Base-by-base conservation (phyloP, 2,888 invertebrate genomes). In the Antitype chi region DNA sequence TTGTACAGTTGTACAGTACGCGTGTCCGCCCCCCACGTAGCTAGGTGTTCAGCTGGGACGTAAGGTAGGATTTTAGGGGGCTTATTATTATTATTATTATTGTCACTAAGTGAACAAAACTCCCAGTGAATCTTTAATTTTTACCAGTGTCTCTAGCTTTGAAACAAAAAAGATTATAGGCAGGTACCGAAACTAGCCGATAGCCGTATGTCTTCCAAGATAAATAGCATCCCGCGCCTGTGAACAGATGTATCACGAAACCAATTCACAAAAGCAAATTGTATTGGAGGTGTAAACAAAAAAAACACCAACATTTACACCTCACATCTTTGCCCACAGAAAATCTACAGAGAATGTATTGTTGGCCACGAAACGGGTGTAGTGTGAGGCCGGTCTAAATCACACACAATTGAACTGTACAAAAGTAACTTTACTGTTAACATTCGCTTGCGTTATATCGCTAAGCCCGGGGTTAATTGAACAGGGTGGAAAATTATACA, bases 401-500 rank as follows among this genome's bases (percentile, higher is more conserved):
- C 90, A 91, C 91, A 92, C 89, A 92, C 90, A 90, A 92, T 92
- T 89, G 88, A 91, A 91, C 92, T 89, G 79, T 73, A 85, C 87
- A 84, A 90, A 91, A 92, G 90, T 91, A 86, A 87, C 87, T 88
- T 87, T 78, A 81, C 78, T 89, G 78, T 87, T 86, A 87, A 84
- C 84, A 86, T 84, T 79, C 81, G 82, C 85, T 88, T 84, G 83
- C 73, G 85, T 88, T 86, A 85, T 84, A 87, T 85, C 85, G 78
- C 85, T 84, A 87, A 91, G 89, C 90, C 88, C 76, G 79, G 90
- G 90, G 92, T 92, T 88, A 88, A 88, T 88, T 88, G 89, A 85
- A 88, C 88, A 81, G 89, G 89, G 86, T 89, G 88, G 91, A 90
- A 91, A 93, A 92, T 93, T 94, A 94, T 91, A 92, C 91, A 90